Conservation (phyloP, 2,797 vertebrate species). For the Periparus ater region DNA sequence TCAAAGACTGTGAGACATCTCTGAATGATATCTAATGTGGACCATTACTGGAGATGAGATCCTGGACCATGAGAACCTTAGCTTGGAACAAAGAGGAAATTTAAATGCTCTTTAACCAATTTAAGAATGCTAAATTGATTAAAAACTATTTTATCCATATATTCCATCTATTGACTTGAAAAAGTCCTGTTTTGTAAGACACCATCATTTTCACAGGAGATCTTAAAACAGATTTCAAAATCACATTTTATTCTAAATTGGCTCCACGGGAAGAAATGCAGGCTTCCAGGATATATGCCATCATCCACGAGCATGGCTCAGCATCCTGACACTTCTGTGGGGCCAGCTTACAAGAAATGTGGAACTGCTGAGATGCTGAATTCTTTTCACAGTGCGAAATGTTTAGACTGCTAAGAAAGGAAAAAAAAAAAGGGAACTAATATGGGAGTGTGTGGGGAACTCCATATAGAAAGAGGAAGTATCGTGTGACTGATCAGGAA, state of each 20-base stretch:
- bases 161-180: background rate
- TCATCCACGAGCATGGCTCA: background rate
- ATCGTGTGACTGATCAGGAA: conserved; percentile 23
- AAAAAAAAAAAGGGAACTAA: background rate
- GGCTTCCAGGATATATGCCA: background rate
- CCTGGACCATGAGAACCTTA: background rate
- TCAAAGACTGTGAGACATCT: background rate
- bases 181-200: background rate
- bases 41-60: background rate
- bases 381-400: background rate
- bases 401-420: conserved; percentile 13
- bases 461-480: conserved; percentile 60
- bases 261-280: background rate
- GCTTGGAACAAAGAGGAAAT: background rate
- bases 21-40: background rate
- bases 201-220: background rate
- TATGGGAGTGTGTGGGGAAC: conserved; percentile 2
- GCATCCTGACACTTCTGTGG: background rate
- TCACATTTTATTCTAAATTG: background rate
- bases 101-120: background rate
- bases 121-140: background rate
- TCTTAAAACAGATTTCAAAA: conserved; percentile 1
- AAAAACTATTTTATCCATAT: background rate
- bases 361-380: conserved; percentile 2
- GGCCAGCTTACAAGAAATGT: background rate